A percentile compares a stretch with the other conserved stretches of the same genome.
Evolutionary conservation across 2,113 vertebrate genomes (phyloP).

Genomic region (Esox niger): DNA sequence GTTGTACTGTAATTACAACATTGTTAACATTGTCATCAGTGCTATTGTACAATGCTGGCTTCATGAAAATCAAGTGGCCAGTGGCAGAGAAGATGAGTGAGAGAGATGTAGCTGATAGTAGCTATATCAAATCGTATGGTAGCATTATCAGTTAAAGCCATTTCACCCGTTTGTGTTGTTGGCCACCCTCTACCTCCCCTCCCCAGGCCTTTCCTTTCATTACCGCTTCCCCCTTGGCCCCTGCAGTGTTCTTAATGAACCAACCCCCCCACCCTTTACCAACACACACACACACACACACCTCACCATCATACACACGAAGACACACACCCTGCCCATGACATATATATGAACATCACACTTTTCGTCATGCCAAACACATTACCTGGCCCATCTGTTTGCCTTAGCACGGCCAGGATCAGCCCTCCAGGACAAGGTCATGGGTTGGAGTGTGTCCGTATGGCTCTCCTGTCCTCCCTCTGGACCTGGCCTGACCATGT

Average conservation of each 20-base stretch:
- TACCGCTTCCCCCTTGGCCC: constrained; percentile 14
- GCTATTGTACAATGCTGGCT: too few species aligned
- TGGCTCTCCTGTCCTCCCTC: constrained; percentile 61
- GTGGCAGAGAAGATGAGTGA: background rate
- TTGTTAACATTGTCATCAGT: too few species aligned
- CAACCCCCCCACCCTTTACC: constrained; percentile 17
- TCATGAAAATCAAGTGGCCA: too few species aligned
- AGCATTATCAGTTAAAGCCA: too few species aligned
- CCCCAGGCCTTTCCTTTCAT: constrained; percentile 1
- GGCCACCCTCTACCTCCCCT: background rate
- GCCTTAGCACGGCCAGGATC: constrained; percentile 43
- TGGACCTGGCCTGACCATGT: constrained; percentile 34
- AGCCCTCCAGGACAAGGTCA: constrained; percentile 70
- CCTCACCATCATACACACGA: constrained; percentile 6
- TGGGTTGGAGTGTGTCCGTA: constrained; percentile 65
- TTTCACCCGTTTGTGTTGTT: constrained; percentile 4
- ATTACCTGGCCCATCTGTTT: constrained; percentile 76
- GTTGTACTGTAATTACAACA: too few species aligned
- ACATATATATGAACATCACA: constrained; percentile 29
- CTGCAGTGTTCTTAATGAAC: constrained; percentile 50
- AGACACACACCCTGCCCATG: too few species aligned
- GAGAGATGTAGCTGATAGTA: too few species aligned
- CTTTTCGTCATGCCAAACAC: constrained; percentile 54
- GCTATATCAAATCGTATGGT: too few species aligned
- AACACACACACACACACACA: constrained; percentile 14